Evolutionary conservation across 2,888 invertebrate genomes (phyloP).

Genomic region (Lacanobia wlatinum): DNA sequence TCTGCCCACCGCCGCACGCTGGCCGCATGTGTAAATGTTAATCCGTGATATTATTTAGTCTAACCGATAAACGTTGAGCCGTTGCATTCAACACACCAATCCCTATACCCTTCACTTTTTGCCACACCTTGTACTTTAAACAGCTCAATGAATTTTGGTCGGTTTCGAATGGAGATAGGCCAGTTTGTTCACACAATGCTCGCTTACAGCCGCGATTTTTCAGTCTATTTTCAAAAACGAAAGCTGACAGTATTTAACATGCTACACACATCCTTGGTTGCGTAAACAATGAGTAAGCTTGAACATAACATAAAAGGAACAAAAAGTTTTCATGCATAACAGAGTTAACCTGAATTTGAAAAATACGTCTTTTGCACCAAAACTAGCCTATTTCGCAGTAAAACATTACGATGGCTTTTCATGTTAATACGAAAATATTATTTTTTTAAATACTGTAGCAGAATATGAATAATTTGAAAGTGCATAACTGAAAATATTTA

Average conservation of each 20-base stretch:
- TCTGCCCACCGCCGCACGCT: slow-evolving; percentile 79
- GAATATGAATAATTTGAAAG: neutral
- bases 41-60: slow-evolving; percentile 81
- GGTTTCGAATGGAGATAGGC: slow-evolving; percentile 62
- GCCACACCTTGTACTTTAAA: slow-evolving; percentile 53
- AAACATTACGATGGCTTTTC: neutral
- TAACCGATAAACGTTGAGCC: slow-evolving; percentile 74
- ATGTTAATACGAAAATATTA: neutral
- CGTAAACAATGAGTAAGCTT: slow-evolving; percentile 65
- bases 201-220: slow-evolving; percentile 75
- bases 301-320: slow-evolving; percentile 29
- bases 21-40: slow-evolving; percentile 84
- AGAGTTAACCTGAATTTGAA: slow-evolving; percentile 47
- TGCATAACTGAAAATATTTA: neutral
- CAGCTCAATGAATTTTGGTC: slow-evolving; percentile 70
- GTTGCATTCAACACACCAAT: slow-evolving; percentile 57
- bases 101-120: slow-evolving; percentile 57
- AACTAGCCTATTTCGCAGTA: slow-evolving; percentile 1
- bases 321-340: slow-evolving; percentile 45
- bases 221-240: slow-evolving; percentile 75
- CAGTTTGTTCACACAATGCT: slow-evolving; percentile 67
- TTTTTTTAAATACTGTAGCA: neutral
- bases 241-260: slow-evolving; percentile 69
- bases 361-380: slow-evolving; percentile 24
- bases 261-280: slow-evolving; percentile 64